Percentiles rank a stretch among this genome's conserved stretches.
These are phyloP conservation scores for Ctenomys sociabilis DNA, from an alignment of 2,113 vertebrate genomes.

Conservation along the genomic window DNA sequence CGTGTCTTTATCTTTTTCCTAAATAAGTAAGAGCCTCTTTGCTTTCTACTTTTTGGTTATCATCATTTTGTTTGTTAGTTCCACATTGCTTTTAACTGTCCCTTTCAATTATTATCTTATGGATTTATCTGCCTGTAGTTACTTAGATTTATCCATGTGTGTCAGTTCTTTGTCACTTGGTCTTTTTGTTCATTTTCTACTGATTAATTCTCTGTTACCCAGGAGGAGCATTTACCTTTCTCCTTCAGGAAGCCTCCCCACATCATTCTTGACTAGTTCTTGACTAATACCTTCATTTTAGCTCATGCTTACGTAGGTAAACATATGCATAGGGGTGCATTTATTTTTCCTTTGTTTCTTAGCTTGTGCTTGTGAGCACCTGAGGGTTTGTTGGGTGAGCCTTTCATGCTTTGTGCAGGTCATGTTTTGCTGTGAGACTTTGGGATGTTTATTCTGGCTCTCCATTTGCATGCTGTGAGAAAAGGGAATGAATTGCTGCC, in stretches of 20 bases:
- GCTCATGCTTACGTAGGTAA: neutral
- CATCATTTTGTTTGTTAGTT: constrained; percentile 24
- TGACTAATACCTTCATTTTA: neutral
- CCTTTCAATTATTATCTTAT: neutral
- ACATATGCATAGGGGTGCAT: neutral
- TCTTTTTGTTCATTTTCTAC: neutral
- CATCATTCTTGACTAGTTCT: neutral
- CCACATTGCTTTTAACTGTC: neutral
- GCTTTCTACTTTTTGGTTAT: neutral
- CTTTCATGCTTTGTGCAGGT: neutral
- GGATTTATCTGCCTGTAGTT: neutral
- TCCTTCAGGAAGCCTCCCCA: neutral
- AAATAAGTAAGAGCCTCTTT: neutral
- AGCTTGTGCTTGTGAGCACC: neutral
- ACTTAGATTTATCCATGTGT: neutral
- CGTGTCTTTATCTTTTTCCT: neutral
- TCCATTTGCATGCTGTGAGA: constrained; percentile 11
- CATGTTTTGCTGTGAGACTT: constrained; percentile 6
- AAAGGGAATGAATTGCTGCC: neutral
- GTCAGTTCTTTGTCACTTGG: neutral
- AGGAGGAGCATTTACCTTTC: neutral
- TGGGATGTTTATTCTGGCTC: neutral
- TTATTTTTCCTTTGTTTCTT: constrained; percentile 10
- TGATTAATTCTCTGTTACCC: neutral
- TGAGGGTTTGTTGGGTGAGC: neutral